These are phyloP conservation scores for Lordiphosa andalusiaca DNA, from an alignment of 2,888 invertebrate species.

Conservation along the genomic window DNA sequence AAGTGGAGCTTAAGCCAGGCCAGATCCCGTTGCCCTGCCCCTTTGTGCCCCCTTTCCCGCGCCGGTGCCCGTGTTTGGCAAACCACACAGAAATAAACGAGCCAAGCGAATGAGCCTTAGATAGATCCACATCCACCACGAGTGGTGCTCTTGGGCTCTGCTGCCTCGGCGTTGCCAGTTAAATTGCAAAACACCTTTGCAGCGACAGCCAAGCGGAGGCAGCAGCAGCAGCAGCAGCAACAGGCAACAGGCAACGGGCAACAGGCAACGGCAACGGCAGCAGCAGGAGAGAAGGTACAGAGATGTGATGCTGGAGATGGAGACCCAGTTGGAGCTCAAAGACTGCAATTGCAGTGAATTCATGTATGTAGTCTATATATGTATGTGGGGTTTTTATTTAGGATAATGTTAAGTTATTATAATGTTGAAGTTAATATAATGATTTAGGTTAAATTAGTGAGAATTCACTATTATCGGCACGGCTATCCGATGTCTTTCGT, in stretches of 20 bases:
- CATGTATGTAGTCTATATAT: conserved; percentile 28
- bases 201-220: conserved; percentile 51
- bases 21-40: conserved; percentile 39
- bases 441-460: no score
- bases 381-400: no score
- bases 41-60: conserved; percentile 5
- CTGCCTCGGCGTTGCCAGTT: conserved; percentile 63
- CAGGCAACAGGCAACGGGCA: conserved; percentile 3
- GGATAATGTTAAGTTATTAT: no score
- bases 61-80: conserved; percentile 10
- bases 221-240: conserved; percentile 9
- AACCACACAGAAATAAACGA: conserved; percentile 58
- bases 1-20: conserved; percentile 54
- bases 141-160: conserved; percentile 39
- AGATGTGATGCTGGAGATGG: conserved; percentile 10
- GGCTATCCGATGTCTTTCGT: no score
- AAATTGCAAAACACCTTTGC: conserved; percentile 75
- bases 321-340: conserved; percentile 16
- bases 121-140: conserved; percentile 54
- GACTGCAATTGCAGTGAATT: conserved; percentile 24
- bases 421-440: no score
- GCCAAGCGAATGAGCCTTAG: conserved; percentile 33
- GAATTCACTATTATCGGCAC: no score
- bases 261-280: conserved; percentile 1
- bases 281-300: conserved; percentile 8